Conservation (phyloP, 2,888 invertebrate genomes). For the Phengaris arion region DNA sequence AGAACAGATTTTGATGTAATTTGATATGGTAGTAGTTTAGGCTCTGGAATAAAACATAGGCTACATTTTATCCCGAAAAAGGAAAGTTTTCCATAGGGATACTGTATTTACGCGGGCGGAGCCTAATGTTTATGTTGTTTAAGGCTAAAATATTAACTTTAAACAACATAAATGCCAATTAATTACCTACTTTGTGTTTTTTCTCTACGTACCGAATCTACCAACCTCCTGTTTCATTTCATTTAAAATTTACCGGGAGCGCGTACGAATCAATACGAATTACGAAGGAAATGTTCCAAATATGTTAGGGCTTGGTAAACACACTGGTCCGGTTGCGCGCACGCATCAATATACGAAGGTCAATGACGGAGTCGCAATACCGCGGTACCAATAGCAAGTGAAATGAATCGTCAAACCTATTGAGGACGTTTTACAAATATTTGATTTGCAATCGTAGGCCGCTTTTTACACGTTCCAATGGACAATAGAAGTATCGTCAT, state of each 20-base stretch:
- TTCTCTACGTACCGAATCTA: too few relatives aligned
- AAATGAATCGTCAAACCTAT: conserved; percentile 33
- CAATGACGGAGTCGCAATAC: conserved; percentile 34
- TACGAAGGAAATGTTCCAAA: not conserved
- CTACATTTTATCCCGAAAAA: too few relatives aligned
- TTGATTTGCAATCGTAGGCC: conserved; percentile 14
- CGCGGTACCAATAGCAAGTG: conserved; percentile 33
- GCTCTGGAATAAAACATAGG: too few relatives aligned
- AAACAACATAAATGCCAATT: too few relatives aligned
- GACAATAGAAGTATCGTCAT: not conserved
- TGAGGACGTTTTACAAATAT: conserved; percentile 22
- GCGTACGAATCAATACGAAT: not conserved
- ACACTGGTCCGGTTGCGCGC: not conserved
- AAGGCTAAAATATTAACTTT: too few relatives aligned
- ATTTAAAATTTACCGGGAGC: not conserved
- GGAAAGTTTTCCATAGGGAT: too few relatives aligned
- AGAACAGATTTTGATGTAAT: too few relatives aligned
- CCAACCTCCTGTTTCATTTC: not conserved
- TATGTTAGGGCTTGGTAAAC: not conserved
- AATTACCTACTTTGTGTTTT: too few relatives aligned
- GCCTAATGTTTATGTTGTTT: too few relatives aligned
- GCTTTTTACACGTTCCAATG: conserved; percentile 9
- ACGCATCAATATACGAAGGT: conserved; percentile 33
- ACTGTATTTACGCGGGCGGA: too few relatives aligned
- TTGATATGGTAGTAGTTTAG: too few relatives aligned